These are phyloP conservation scores for Empidonax alnorum DNA, from an alignment of 2,113 vertebrate species.

Conservation along the genomic window DNA sequence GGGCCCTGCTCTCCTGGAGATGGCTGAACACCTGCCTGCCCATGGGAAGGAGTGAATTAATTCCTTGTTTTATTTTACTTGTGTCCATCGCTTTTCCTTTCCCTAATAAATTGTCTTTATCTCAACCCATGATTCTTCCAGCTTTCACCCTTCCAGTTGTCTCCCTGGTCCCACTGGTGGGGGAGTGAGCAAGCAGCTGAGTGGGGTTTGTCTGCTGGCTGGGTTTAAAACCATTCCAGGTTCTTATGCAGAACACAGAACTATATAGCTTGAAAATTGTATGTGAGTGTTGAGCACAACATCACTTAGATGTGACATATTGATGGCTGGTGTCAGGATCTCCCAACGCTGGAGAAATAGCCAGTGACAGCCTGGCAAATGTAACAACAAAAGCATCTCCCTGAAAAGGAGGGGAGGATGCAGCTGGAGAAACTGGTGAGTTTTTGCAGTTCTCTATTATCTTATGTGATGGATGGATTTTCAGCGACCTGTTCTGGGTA, in stretches of 20 bases:
- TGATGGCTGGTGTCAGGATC: slow-evolving; percentile 3
- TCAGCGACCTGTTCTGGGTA: background rate
- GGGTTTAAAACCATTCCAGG: background rate
- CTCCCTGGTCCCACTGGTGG: background rate
- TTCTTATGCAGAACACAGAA: background rate
- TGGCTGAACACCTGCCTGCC: background rate
- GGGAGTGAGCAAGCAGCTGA: background rate
- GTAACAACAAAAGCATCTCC: background rate
- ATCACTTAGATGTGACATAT: background rate
- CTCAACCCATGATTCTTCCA: background rate
- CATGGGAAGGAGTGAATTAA: background rate
- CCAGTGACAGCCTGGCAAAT: background rate
- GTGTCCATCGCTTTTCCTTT: background rate
- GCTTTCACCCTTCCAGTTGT: background rate
- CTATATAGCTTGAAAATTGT: rapidly evolving
- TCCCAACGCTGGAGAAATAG: background rate
- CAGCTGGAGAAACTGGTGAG: background rate
- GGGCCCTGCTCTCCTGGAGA: background rate
- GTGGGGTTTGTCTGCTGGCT: background rate
- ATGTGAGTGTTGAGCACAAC: background rate
- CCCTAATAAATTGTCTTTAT: background rate
- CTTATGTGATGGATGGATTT: background rate
- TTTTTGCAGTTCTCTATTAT: background rate
- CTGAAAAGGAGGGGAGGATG: background rate
- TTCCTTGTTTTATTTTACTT: background rate